Evolutionary conservation across 2,888 invertebrate species (phyloP).

Genomic region (Drosophila formosana): DNA sequence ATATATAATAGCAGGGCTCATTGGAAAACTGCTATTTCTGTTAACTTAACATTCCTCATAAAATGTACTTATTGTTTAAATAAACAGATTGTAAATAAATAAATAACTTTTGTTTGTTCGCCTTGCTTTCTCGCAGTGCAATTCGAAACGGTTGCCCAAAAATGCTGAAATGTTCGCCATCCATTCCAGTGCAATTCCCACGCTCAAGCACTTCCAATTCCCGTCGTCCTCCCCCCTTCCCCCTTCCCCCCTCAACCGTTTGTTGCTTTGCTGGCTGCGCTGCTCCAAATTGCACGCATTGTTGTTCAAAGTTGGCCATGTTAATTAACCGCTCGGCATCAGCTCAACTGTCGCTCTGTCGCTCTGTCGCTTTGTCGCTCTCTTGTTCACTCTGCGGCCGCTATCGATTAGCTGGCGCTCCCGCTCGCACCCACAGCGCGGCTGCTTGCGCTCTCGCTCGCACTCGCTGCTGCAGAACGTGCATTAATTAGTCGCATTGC

Average conservation of each 20-base stretch:
- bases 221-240: background rate
- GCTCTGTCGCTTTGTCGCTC: background rate
- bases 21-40: no score
- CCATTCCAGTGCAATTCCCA: slow-evolving; percentile 13
- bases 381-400: background rate
- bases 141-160: slow-evolving; percentile 5
- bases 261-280: background rate
- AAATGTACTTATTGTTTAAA: no score
- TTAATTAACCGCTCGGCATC: slow-evolving; percentile 57
- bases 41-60: no score
- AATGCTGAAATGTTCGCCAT: background rate
- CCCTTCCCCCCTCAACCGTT: background rate
- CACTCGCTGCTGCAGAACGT: background rate
- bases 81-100: no score
- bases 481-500: slow-evolving; percentile 72
- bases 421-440: slow-evolving; percentile 9
- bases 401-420: slow-evolving; percentile 59
- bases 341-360: background rate
- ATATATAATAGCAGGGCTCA: no score
- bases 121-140: slow-evolving; percentile 8
- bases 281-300: slow-evolving; percentile 55
- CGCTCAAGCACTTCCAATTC: slow-evolving; percentile 15
- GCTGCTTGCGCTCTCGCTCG: background rate
- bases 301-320: slow-evolving; percentile 64
- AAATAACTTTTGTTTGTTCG: no score